Evolutionary conservation across 1,140 invertebrate species (phyloP), one percentile per base, ranked within the genome.

Genomic region (Aphis craccivora): DNA sequence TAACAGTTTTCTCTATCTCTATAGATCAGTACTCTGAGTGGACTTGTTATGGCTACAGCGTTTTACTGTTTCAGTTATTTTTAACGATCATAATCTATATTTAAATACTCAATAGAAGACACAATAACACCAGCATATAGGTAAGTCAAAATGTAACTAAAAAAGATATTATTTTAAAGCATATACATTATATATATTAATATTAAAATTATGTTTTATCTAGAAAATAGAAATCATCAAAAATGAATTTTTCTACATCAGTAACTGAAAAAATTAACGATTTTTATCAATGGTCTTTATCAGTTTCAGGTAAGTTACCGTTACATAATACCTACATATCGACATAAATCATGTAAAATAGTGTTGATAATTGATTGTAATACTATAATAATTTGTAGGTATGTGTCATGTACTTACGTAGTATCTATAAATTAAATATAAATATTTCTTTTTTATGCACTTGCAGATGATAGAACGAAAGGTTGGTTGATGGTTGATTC

Each of bases 401-500:
- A 53, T 89, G 3, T 89, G 37, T 55, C 8, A 35, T 35, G 1
- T 88, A 18, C 37, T 40, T 3, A 40, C 3, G 37, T 40, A 40
- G 37, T 40, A 40, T 40, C 37, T 40, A 8, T 48, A 18, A 22
- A 25, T 60, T 60, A 37, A 53, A 55, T 35, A 40, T 25, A 67
- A 76, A 67, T 14, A n/a, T 45, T 43, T 48, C 14, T 60, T 30
- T 22, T 81, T 93, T 40, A 40, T 40, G 37, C 37, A 40, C 93
- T 91, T 94, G 94, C 96, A 97, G 98, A 98, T 95, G 95, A 96
- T 94, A 96, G 98, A 95, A 98, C 98, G 76, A 97, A 97, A 96
- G 97, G 97, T 95, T 98, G 98, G 98, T 96, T 97, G 0, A 95
- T 99, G 94, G 98, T 99, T 93, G 97, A 98, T 93, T 98, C 98